Evolutionary conservation across 2,888 invertebrate genomes (phyloP).

Genomic region (Drosophila emarginata): DNA sequence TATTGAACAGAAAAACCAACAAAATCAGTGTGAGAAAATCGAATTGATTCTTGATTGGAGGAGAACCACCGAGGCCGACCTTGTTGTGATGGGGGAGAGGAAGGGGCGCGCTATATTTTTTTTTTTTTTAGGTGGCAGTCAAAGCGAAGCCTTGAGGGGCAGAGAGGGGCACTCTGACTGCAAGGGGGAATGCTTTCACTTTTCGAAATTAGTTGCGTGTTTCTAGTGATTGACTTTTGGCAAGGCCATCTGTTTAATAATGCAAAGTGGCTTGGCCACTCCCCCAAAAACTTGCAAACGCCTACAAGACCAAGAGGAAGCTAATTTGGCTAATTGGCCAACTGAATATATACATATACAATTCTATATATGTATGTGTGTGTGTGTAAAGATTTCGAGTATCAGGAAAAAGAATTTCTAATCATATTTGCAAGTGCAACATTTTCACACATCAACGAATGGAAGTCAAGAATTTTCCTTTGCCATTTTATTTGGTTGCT

Average conservation of each 20-base stretch:
- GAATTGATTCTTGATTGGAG: constrained; percentile 21
- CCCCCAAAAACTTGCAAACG: neutral
- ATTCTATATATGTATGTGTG: constrained; percentile 27
- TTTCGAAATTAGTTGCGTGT: constrained; percentile 59
- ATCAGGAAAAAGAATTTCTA: constrained; percentile 19
- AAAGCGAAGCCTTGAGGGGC: too few relatives aligned
- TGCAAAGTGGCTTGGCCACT: constrained; percentile 31
- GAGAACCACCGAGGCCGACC: constrained; percentile 4
- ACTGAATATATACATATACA: constrained; percentile 2
- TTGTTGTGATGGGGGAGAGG: neutral
- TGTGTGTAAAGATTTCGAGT: neutral
- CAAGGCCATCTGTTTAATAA: constrained; percentile 43
- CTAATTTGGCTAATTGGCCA: constrained; percentile 67
- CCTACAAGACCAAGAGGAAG: neutral
- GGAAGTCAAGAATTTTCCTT: constrained; percentile 39
- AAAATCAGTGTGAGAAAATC: constrained; percentile 61
- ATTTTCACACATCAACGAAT: constrained; percentile 71
- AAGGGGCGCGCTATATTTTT: too few relatives aligned
- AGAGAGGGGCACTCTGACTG: too few relatives aligned
- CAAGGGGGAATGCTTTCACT: constrained; percentile 31
- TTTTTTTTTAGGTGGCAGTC: neutral
- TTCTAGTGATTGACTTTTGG: constrained; percentile 13
- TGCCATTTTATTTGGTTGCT: constrained; percentile 24
- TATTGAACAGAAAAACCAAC: too few relatives aligned
- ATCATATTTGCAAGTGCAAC: constrained; percentile 35